These are phyloP conservation scores for Orthonyx spaldingii DNA, from an alignment of 2,113 vertebrate genomes.

Conservation along the genomic window DNA sequence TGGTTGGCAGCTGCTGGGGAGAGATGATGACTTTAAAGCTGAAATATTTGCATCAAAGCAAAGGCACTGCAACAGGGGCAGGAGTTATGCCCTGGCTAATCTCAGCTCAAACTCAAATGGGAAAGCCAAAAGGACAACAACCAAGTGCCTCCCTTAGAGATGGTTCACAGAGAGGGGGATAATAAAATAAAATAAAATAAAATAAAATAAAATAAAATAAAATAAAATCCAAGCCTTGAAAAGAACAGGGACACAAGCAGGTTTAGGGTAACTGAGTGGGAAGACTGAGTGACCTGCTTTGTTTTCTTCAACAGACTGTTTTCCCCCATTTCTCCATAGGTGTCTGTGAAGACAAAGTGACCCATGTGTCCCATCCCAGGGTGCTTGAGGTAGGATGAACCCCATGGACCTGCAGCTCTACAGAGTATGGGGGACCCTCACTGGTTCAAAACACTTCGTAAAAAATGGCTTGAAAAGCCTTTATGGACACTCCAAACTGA, in stretches of 20 bases:
- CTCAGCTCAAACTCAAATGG: neutral
- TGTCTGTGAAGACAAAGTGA: neutral
- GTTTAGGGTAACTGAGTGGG: neutral
- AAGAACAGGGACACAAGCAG: neutral
- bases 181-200: neutral
- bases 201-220: neutral
- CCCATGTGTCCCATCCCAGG: neutral
- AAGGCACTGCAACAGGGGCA: rapidly evolving
- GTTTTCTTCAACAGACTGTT: neutral
- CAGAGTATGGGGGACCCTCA: neutral
- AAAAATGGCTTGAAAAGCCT: neutral
- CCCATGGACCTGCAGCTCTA: rapidly evolving
- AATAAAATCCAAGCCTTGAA: neutral
- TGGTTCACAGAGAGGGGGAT: neutral
- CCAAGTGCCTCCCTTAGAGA: neutral
- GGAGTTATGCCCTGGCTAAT: neutral
- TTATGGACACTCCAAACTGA: neutral
- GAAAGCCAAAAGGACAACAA: neutral
- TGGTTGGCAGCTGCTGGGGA: neutral
- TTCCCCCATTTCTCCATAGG: neutral
- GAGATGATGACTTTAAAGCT: neutral
- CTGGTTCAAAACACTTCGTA: neutral
- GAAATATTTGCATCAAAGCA: neutral
- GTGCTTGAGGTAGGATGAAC: neutral
- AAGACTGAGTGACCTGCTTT: neutral